Evolutionary conservation across 2,888 invertebrate genomes (phyloP), one percentile per base, ranked within the genome.

Genomic region (Pristionchus entomophagus): DNA sequence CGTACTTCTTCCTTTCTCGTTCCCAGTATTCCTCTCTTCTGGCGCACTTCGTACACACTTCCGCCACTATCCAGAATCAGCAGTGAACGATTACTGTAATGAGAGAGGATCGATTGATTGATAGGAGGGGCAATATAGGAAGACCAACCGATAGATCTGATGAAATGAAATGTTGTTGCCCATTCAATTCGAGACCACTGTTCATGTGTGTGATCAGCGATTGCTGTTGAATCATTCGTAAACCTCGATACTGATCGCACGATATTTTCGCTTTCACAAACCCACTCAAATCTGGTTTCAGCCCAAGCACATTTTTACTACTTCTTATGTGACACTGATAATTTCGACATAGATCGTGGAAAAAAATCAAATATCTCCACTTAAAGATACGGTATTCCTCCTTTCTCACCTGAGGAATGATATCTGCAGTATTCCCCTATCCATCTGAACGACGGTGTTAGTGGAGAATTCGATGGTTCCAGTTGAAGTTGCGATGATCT

Each of bases 351-450:
- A n/a, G n/a, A n/a, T n/a, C n/a, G n/a, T n/a, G n/a, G n/a, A n/a
- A n/a, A n/a, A n/a, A n/a, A n/a, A n/a, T n/a, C n/a, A n/a, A n/a
- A n/a, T n/a, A n/a, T n/a, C n/a, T n/a, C n/a, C n/a, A n/a, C n/a
- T n/a, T n/a, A n/a, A n/a, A n/a, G n/a, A n/a, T 77, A 77, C 77
- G 41, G 77, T 77, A 77, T 1, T 35, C 62, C 12, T 32, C 65
- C 73, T 19, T 41, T 22, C 73, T 73, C 73, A 95, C 93, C 96
- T 96, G 88, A 96, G 96, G 93, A 96, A 96, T 95, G 96, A 95
- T 87, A 96, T 95, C 94, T 96, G 96, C 62, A 97, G 94, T 5
- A 97, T 96, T 32, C 97, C 97, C 10, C 96, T 96, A 88, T 96
- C 96, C 10, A 96, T 96, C 8, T 97, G 96, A 93, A 97, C 97